These are phyloP conservation scores for Potorous gilbertii DNA, from an alignment of 2,797 vertebrate species.

Conservation along the genomic window DNA sequence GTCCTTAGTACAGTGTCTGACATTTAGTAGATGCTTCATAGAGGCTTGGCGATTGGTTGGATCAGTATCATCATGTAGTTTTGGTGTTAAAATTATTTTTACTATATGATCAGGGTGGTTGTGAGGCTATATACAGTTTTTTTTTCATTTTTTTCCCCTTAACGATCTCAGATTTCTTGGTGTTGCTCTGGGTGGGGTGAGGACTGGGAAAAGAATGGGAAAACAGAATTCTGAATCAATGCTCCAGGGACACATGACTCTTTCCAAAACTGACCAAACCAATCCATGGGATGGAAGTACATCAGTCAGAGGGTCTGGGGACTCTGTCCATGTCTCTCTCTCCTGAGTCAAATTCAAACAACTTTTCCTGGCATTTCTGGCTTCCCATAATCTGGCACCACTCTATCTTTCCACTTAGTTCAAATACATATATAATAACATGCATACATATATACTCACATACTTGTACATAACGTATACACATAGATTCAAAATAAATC, in stretches of 20 bases:
- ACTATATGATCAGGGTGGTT: neutral
- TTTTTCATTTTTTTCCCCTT: neutral
- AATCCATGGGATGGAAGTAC: neutral
- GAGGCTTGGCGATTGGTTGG: neutral
- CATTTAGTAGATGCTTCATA: neutral
- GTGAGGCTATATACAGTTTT: neutral
- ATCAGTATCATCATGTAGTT: neutral
- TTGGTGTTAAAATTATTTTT: neutral
- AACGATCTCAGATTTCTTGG: neutral
- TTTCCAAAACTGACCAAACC: neutral
- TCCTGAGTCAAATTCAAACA: neutral
- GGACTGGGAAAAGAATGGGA: neutral
- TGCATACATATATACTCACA: fast-evolving
- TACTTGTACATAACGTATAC: neutral
- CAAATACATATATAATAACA: neutral
- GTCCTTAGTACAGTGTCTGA: neutral
- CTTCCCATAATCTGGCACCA: neutral
- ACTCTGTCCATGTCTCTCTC: neutral
- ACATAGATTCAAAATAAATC: neutral
- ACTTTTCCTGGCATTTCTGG: neutral
- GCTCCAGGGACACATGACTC: neutral
- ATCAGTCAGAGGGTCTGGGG: neutral
- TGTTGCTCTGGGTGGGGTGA: neutral
- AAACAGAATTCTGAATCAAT: neutral
- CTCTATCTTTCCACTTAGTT: neutral